Base-by-base conservation (phyloP, 2,888 invertebrate species). In the Apodemia zela region DNA sequence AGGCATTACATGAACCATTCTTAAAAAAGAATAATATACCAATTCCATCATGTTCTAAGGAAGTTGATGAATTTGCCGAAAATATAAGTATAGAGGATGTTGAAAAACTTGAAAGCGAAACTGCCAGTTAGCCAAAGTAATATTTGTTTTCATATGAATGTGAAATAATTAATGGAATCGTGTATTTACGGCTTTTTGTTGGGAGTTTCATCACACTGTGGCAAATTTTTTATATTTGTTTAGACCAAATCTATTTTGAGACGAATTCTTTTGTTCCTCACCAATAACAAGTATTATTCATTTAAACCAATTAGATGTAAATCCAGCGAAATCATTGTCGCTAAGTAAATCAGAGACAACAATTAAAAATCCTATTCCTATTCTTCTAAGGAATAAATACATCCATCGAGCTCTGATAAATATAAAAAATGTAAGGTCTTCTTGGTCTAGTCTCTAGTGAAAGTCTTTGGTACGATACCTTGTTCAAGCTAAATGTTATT, bases 1-100 rank as follows among this genome's bases (percentile, higher is more conserved):
- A 94, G 81, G 95, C 95, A 0, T 88, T 98, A 45, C 96, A 97
- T 75, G 96, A 97, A 81, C 94, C 95, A 0, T 97, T 97, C 81
- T 83, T 94, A 21, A 93, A 87, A 74, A 57, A 57, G 29, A n/a
- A 25, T n/a, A 57, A 25, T 25, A 2, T 29, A 54, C 54, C 54
- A 29, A n/a, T 29, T 29, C 57, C 57, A 7, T 57, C 57, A 21
- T 29, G 57, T 29, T 57, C 70, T n/a, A 71, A 65, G 68, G 70
- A 49, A 62, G 62, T 17, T 66, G 79, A 70, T 63, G 78, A 77
- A 15, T 85, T 86, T 71, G 74, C 76, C 8, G 87, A 75, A 60
- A 81, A 85, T 67, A 69, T 87, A 18, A 79, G 75, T 70, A 66
- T 86, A 38, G 85, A 86, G 68, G 86, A 87, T 63, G 71, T 87